phyloP scores from a whole-genome alignment of 2,888 invertebrate genomes.

The Dioctria rufipes region DNA sequence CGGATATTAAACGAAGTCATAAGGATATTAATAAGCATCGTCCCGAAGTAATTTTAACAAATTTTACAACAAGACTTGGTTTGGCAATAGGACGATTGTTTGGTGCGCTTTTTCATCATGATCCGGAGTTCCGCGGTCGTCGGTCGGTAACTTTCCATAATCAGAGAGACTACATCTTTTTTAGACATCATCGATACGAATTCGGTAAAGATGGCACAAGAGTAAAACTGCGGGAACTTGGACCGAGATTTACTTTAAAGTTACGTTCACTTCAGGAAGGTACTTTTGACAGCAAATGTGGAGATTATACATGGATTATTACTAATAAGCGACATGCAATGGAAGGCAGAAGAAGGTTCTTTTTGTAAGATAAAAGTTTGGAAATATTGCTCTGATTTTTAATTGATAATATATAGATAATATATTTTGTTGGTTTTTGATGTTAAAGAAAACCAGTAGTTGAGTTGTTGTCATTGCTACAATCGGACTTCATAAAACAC shows the following conservation, averaged over 20 bases:
- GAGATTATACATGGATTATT: slow-evolving; percentile 97
- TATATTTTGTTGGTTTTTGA: no score
- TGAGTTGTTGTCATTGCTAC: no score
- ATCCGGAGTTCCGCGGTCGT: slow-evolving; percentile 94
- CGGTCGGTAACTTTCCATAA: slow-evolving; percentile 98
- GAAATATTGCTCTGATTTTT: no score
- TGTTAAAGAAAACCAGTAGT: no score
- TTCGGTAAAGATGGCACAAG: slow-evolving; percentile 86
- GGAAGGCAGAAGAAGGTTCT: slow-evolving; percentile 95
- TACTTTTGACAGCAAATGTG: slow-evolving; percentile 96
- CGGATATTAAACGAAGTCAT: slow-evolving; percentile 84
- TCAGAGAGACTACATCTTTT: slow-evolving; percentile 98
- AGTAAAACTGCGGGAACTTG: slow-evolving; percentile 90
- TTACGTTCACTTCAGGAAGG: slow-evolving; percentile 95
- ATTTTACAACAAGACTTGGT: slow-evolving; percentile 96
- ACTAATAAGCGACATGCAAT: slow-evolving; percentile 92
- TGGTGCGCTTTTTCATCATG: slow-evolving; percentile 94
- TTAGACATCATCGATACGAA: slow-evolving; percentile 97
- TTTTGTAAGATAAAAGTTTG: slow-evolving; percentile 76
- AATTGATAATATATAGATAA: no score
- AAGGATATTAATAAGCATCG: slow-evolving; percentile 88
- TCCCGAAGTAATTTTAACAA: slow-evolving; percentile 96
- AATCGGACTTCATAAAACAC: no score
- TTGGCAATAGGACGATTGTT: slow-evolving; percentile 92
- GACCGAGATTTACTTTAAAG: slow-evolving; percentile 96